Base-by-base conservation (phyloP, 2,888 invertebrate genomes). In the Melanargia galathea region DNA sequence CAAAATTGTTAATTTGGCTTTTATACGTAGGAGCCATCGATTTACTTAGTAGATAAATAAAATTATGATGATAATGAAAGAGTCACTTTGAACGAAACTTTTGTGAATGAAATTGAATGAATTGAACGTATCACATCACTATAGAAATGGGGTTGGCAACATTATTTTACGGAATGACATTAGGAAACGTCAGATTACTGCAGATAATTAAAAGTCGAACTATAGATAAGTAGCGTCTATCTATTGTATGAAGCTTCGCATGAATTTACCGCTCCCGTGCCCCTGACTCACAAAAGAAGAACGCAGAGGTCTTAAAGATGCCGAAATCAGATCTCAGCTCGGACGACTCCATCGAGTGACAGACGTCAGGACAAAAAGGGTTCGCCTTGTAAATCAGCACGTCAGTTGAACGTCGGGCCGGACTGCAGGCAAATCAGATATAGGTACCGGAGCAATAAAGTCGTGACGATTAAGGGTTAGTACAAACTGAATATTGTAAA, bases 361-460 rank as follows among this genome's bases (percentile, higher is more conserved):
- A 75, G 75, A 75, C 73, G 79, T 81, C 81, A 75, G 73, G 75
- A 78, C 81, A 83, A 85, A 83, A 83, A 81, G 81, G 78, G 76
- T 83, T 80, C 79, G 82, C 83, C 81, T 87, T 86, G 83, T 84
- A 87, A 88, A 88, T 87, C 85, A 82, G 82, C 84, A 79, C 83
- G 80, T 84, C 83, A 79, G 70, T 70, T 71, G 66, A 68, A 70
- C 71, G 74, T 74, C 72, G 72, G 69, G 62, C 69, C 59, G 66
- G 65, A 68, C 71, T 70, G 70, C 79, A 80, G 78, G 80, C 81
- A 80, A 81, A 85, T 84, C 81, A 75, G 77, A 78, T 76, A 79
- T 20, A 52, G 52, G 35, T 62, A 61, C 60, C 61, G 67, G 70
- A 69, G 72, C 75, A 77, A 82, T 80, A 77, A 78, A 79, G 74